Percentiles rank a stretch among this genome's conserved stretches.
phyloP scores from a whole-genome alignment of 2,113 vertebrate genomes.

The Polypterus bichir region DNA sequence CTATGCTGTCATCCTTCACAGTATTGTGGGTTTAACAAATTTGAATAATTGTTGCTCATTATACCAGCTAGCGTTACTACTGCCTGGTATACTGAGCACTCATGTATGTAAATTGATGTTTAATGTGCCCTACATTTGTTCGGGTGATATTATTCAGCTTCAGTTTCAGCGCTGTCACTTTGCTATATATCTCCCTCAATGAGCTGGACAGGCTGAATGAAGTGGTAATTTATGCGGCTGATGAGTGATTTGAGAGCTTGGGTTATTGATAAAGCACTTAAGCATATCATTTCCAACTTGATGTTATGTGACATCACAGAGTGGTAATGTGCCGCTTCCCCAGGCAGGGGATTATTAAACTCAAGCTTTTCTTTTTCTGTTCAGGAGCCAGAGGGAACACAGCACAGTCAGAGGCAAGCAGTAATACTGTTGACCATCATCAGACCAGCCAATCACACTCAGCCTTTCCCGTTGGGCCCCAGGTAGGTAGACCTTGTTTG shows the following conservation, averaged over 20 bases:
- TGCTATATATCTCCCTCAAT: conserved; percentile 45
- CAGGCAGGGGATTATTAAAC: conserved; percentile 40
- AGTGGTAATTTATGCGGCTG: conserved; percentile 62
- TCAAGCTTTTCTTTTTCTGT: conserved; percentile 43
- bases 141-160: conserved; percentile 33
- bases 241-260: conserved; percentile 45
- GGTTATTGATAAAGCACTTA: conserved; percentile 74
- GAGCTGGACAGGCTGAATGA: conserved; percentile 42
- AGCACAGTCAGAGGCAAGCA: conserved; percentile 57
- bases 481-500: conserved; percentile 58
- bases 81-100: background rate
- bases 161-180: conserved; percentile 44
- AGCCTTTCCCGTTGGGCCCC: conserved; percentile 74
- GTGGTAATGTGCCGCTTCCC: conserved; percentile 38
- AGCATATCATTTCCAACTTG: conserved; percentile 45
- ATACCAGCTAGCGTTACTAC: conserved; percentile 31
- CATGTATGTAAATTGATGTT: conserved; percentile 53
- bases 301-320: conserved; percentile 40
- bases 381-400: conserved; percentile 60
- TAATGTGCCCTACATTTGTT: conserved; percentile 45
- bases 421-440: conserved; percentile 71
- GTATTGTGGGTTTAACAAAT: conserved; percentile 40
- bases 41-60: conserved; percentile 44
- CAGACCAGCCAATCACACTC: conserved; percentile 71
- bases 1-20: conserved; percentile 26